Evolutionary conservation across 2,888 invertebrate genomes (phyloP).

Genomic region (Iphiclides podalirius): DNA sequence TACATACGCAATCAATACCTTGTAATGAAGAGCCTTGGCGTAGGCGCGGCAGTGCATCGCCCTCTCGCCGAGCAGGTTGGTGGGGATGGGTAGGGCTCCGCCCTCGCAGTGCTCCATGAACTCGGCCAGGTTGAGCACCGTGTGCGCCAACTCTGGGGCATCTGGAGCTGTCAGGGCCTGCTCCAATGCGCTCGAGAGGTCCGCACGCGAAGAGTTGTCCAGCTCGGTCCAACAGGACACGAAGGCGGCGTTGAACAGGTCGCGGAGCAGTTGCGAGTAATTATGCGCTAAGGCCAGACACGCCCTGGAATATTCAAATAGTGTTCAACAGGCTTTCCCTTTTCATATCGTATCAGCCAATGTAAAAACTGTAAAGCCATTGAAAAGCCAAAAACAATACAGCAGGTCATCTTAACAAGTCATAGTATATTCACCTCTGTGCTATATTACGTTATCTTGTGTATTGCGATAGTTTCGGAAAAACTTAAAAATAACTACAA

Average conservation of each 20-base stretch:
- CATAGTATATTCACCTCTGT: too few species aligned
- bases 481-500: too few species aligned
- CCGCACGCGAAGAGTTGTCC: constrained; percentile 87
- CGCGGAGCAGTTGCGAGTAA: constrained; percentile 96
- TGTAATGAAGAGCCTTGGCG: constrained; percentile 82
- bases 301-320: constrained; percentile 80
- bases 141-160: constrained; percentile 97
- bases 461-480: too few species aligned
- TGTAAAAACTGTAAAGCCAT: too few species aligned
- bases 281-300: constrained; percentile 96
- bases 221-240: constrained; percentile 99
- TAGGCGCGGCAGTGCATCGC: constrained; percentile 96
- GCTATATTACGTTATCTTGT: too few species aligned
- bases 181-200: constrained; percentile 91
- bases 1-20: constrained; percentile 43
- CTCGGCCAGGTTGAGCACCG: constrained; percentile 97
- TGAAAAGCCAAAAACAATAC: too few species aligned
- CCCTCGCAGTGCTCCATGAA: constrained; percentile 99
- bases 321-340: too few species aligned
- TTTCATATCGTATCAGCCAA: too few species aligned
- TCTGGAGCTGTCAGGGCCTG: constrained; percentile 95
- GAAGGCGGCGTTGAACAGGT: constrained; percentile 98
- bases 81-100: constrained; percentile 94
- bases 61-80: constrained; percentile 91
- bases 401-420: too few species aligned